Percentiles rank a stretch among this genome's conserved stretches.
Evolutionary conservation across 2,113 vertebrate species (phyloP).

Genomic region (Platycercus adscitus): DNA sequence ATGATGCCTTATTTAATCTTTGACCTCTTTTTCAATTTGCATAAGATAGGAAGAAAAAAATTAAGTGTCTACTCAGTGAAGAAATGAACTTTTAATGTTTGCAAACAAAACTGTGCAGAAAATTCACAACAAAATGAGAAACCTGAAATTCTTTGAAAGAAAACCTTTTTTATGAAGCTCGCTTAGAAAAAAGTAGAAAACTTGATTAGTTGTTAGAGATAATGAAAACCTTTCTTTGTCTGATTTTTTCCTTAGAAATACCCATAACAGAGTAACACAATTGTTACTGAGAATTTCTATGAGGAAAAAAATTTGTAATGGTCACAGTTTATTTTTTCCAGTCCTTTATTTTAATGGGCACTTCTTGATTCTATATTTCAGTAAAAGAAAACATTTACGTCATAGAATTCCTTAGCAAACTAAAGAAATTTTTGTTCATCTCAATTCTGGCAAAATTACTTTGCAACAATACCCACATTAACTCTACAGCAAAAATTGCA

Average conservation of each 20-base stretch:
- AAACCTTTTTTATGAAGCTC: not conserved
- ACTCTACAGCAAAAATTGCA: not conserved
- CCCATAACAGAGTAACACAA: not conserved
- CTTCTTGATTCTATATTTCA: not conserved
- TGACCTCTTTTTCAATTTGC: not conserved
- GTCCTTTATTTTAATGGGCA: not conserved
- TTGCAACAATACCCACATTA: not conserved
- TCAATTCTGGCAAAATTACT: not conserved
- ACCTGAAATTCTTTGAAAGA: not conserved
- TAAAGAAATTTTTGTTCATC: not conserved
- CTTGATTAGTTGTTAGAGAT: not conserved
- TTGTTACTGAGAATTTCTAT: not conserved
- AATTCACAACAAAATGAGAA: not conserved
- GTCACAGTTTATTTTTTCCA: not conserved
- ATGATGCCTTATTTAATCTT: not conserved
- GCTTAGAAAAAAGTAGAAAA: not conserved
- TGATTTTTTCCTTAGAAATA: not conserved
- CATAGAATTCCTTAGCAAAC: not conserved
- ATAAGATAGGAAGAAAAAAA: not conserved
- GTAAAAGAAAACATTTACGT: not conserved
- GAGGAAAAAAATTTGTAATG: not conserved
- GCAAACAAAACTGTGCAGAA: accelerated
- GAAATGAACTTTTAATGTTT: not conserved
- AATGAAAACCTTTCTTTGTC: not conserved
- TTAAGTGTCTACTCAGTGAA: not conserved